Base-by-base conservation (phyloP, 2,113 vertebrate species). In the Pteropus alecto region DNA sequence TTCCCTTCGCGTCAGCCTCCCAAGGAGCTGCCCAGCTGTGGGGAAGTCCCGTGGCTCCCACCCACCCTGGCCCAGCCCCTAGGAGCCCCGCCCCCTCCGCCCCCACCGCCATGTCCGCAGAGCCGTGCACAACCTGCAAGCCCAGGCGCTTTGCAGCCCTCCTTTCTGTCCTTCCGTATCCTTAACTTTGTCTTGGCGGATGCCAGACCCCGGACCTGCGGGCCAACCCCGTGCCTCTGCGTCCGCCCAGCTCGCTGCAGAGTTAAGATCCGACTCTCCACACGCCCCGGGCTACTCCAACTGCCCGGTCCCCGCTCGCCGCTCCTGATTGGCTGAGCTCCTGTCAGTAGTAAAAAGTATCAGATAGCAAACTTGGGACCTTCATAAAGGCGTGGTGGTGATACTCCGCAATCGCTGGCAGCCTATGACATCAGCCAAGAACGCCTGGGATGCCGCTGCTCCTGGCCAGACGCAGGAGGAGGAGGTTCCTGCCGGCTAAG, bases 381-480 rank as follows among this genome's bases (percentile, higher is more conserved):
- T 98, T 98, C 97, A 98, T 98, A 96, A 98, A 98, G 98, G 98
- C 98, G 97, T 98, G 97, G 97, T 97, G 98, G 98, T 87, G 98
- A 97, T 98, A 96, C 98, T 98, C 93, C 73, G 96, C 94, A 89
- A 97, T 98, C 97, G 97, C 98, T 22, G 95, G 98, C 98, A 96
- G 98, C 98, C 97, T 96, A 98, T 99, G 99, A 99, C 98, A 99
- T 99, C 99, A 99, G 98, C 94, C 98, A 96, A 98, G 98, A 98
- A 98, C 98, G 98, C 98, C 98, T 93, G 97, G 97, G 98, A 97
- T 98, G 98, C 98, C 97, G 98, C 98, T 82, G 98, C 97, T 63
- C 61, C 84, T 93, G 97, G 98, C 98, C 96, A 95, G 98, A 98
- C 95, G 93, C 90, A 24, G 97, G 88, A 28, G 98, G 98, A 99